These are phyloP conservation scores for Malurus elegans DNA, from an alignment of 2,113 vertebrate genomes.

Conservation along the genomic window DNA sequence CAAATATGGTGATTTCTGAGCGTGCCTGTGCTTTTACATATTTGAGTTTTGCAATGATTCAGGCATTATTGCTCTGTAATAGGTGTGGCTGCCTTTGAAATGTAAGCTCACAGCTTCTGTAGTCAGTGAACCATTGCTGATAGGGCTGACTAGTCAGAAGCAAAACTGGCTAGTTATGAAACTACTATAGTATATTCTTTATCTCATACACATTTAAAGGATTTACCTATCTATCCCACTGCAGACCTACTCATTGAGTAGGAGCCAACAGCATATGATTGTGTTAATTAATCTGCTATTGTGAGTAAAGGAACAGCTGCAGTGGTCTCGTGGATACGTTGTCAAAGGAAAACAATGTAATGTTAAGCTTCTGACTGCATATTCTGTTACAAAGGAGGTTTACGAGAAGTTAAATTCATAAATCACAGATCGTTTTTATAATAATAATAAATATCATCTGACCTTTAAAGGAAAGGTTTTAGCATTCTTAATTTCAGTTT, in stretches of 20 bases:
- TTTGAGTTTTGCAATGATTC: conserved; percentile 67
- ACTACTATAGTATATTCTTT: conserved; percentile 86
- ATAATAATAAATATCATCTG: conserved; percentile 92
- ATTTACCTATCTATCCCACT: conserved; percentile 99
- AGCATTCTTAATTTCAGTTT: conserved; percentile 89
- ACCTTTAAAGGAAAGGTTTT: conserved; percentile 93
- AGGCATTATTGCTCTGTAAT: conserved; percentile 63
- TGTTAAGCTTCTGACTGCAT: conserved; percentile 97
- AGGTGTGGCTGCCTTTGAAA: conserved; percentile 77
- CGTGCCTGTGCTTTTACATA: conserved; percentile 57
- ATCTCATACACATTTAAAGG: conserved; percentile 94
- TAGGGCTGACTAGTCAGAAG: conserved; percentile 87
- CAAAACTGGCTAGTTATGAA: conserved; percentile 84
- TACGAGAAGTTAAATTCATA: conserved; percentile 96
- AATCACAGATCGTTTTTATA: conserved; percentile 94
- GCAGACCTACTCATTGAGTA: conserved; percentile 98
- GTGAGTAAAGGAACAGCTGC: conserved; percentile 99
- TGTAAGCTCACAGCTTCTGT: conserved; percentile 65
- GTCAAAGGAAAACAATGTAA: conserved; percentile 99
- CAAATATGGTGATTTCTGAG: conserved; percentile 71
- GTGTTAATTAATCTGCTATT: conserved; percentile 99
- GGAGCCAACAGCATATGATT: conserved; percentile 97
- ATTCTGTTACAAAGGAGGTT: conserved; percentile 96
- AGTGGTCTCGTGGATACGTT: conserved; percentile 94
- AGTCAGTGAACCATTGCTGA: conserved; percentile 71